Conservation (phyloP, 2,888 invertebrate species). For the Pollenia angustigena region DNA sequence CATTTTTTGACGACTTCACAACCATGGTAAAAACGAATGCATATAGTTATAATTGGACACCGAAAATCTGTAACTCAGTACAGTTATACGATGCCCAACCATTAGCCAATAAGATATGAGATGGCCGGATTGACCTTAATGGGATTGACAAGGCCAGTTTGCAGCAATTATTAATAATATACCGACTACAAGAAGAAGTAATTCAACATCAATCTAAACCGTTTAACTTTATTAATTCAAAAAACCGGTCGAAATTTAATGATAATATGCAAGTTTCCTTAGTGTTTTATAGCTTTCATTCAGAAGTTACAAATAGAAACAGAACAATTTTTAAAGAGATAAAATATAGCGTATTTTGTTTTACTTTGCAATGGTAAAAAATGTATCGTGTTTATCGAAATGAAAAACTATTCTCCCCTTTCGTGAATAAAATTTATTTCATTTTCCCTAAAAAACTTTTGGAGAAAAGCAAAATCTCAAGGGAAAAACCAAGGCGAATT, state of each 20-base stretch:
- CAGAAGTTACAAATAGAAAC: neutral
- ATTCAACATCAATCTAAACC: neutral
- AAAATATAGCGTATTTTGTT: neutral
- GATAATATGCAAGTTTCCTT: neutral
- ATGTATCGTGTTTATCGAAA: neutral
- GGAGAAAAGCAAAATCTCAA: too few relatives aligned
- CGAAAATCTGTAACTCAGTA: too few relatives aligned
- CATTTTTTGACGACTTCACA: too few relatives aligned
- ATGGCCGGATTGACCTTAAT: neutral
- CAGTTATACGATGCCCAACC: too few relatives aligned
- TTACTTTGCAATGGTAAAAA: constrained; percentile 8
- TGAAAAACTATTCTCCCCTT: neutral
- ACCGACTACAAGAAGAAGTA: neutral
- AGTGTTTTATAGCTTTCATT: neutral
- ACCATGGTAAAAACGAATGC: too few relatives aligned
- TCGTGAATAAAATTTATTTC: neutral
- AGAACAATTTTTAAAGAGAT: neutral
- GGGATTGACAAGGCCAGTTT: constrained; percentile 3
- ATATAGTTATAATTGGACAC: too few relatives aligned
- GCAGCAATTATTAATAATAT: neutral
- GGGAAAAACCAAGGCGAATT: too few relatives aligned
- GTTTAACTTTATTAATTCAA: too few relatives aligned
- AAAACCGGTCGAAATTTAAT: too few relatives aligned
- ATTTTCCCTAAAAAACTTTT: too few relatives aligned
- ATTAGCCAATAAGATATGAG: too few relatives aligned